Percentiles rank a stretch among this genome's conserved stretches.
phyloP scores from a whole-genome alignment of 2,888 invertebrate species.

The Chrysolina americana region DNA sequence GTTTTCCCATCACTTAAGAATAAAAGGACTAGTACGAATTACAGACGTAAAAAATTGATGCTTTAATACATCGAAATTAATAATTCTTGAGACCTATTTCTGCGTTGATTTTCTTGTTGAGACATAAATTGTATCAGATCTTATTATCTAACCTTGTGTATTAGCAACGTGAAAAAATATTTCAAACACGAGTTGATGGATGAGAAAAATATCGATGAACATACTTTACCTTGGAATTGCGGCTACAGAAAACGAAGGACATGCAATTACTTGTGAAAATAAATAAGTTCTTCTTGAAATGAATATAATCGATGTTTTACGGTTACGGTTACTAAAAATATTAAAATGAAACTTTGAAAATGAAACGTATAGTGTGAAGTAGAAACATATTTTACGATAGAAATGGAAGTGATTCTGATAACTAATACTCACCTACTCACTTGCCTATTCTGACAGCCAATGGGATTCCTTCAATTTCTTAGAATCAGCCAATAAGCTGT shows the following conservation, averaged over 20 bases:
- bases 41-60: constrained; percentile 18
- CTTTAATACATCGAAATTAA: constrained; percentile 29
- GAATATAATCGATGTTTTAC: no score
- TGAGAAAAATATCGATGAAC: constrained; percentile 19
- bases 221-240: background rate
- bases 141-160: constrained; percentile 24
- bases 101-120: constrained; percentile 15
- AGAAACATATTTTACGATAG: no score
- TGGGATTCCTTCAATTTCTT: no score
- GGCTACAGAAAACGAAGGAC: constrained; percentile 1
- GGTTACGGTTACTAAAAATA: no score
- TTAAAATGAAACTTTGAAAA: no score
- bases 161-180: constrained; percentile 11
- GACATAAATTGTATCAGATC: constrained; percentile 22
- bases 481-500: no score
- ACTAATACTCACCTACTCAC: no score
- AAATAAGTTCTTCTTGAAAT: no score
- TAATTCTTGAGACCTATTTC: constrained; percentile 27
- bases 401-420: no score
- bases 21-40: constrained; percentile 24
- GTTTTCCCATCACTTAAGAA: constrained; percentile 17
- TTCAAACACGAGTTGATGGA: constrained; percentile 19
- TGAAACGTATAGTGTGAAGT: no score
- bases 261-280: no score
- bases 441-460: no score